A percentile compares a stretch with the other conserved stretches of the same genome.
These are phyloP conservation scores for Mayetiola destructor DNA, from an alignment of 2,888 invertebrate species.

Conservation along the genomic window DNA sequence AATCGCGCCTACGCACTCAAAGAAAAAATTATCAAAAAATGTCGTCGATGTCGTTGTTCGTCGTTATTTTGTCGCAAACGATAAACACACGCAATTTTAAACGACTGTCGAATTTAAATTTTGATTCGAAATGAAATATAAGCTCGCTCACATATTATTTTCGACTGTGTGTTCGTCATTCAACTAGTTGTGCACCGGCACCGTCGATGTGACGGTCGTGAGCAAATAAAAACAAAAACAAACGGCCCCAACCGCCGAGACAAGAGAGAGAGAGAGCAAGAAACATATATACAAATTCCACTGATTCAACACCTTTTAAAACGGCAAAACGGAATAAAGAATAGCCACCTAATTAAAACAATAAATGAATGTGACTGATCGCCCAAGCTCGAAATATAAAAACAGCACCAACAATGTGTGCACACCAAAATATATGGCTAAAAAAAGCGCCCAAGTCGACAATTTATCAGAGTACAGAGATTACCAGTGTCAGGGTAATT, in stretches of 20 bases:
- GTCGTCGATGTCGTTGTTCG: too few species aligned
- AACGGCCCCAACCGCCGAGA: background rate
- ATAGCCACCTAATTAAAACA: slow-evolving; percentile 9
- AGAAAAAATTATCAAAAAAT: too few species aligned
- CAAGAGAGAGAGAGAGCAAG: too few species aligned
- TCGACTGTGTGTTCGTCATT: too few species aligned
- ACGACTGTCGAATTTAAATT: background rate
- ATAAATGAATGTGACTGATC: slow-evolving; percentile 13
- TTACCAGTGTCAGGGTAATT: too few species aligned
- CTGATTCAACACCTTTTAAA: slow-evolving; percentile 3
- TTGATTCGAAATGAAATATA: background rate
- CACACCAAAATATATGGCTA: background rate
- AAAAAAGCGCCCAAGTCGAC: slow-evolving; percentile 13
- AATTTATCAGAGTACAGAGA: too few species aligned
- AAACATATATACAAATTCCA: too few species aligned
- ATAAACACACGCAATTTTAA: too few species aligned
- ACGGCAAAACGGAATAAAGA: background rate
- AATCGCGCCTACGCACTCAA: too few species aligned
- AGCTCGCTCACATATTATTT: background rate
- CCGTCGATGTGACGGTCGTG: background rate
- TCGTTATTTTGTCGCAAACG: too few species aligned
- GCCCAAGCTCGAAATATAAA: too few species aligned
- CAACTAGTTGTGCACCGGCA: too few species aligned
- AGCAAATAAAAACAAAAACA: background rate
- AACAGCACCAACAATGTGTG: background rate